Evolutionary conservation across 2,797 vertebrate species (phyloP).

Genomic region (Sebastolobus altivelis): DNA sequence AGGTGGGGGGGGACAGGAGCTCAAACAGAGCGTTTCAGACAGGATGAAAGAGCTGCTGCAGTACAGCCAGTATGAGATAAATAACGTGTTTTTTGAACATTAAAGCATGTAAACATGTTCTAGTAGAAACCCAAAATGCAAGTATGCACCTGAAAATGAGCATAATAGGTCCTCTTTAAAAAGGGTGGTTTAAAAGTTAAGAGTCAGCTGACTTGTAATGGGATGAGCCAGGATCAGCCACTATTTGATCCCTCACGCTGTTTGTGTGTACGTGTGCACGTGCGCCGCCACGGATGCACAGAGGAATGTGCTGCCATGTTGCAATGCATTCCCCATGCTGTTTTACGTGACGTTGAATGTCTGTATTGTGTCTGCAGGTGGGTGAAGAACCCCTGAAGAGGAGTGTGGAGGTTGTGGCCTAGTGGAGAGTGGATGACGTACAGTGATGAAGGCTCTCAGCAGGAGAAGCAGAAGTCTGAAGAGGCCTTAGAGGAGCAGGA

Average conservation of each 20-base stretch:
- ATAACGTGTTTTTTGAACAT: no score
- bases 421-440: constrained; percentile 86
- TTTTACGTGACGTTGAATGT: constrained; percentile 24
- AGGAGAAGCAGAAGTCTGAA: constrained; percentile 62
- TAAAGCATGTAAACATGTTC: no score
- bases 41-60: no score
- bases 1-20: no score
- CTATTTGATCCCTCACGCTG: constrained; percentile 39
- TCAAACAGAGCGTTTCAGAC: no score
- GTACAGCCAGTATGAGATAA: no score
- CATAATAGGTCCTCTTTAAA: neutral
- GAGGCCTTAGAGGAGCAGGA: constrained; percentile 84
- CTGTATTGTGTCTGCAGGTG: constrained; percentile 75
- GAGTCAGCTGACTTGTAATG: constrained; percentile 59
- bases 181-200: constrained; percentile 30
- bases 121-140: no score
- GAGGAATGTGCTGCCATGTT: constrained; percentile 6
- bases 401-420: constrained; percentile 84
- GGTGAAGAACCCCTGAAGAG: constrained; percentile 86
- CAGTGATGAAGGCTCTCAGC: constrained; percentile 81
- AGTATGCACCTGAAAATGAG: no score
- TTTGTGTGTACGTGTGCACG: neutral
- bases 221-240: constrained; percentile 62
- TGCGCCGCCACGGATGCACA: neutral
- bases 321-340: neutral